Conservation (phyloP, 2,888 invertebrate genomes). For the Megamerina dolium region DNA sequence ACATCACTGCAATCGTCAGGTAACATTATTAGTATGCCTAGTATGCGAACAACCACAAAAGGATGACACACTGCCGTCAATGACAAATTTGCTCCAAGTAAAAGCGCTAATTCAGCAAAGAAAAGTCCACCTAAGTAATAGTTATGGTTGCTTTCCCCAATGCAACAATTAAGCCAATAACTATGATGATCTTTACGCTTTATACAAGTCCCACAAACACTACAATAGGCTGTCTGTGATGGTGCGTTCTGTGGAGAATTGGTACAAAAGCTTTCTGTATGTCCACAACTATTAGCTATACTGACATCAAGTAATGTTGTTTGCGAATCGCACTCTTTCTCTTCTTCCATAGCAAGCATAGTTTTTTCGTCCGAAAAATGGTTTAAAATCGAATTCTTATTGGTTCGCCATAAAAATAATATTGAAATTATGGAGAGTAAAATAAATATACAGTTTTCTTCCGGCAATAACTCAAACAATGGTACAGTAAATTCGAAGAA, state of each 20-base stretch:
- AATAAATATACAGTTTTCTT: constrained; percentile 58
- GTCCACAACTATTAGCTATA: constrained; percentile 14
- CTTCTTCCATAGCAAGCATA: constrained; percentile 32
- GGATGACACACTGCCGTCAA: constrained; percentile 82
- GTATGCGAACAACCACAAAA: constrained; percentile 46
- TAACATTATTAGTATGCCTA: constrained; percentile 55
- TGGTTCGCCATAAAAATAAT: constrained; percentile 35
- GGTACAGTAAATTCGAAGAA: constrained; percentile 71
- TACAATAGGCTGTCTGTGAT: constrained; percentile 72
- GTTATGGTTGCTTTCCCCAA: constrained; percentile 71
- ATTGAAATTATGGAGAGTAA: constrained; percentile 30
- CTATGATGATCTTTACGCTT: constrained; percentile 74
- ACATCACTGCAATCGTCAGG: constrained; percentile 82
- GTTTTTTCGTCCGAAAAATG: constrained; percentile 39
- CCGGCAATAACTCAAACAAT: constrained; percentile 62
- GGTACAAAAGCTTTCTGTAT: constrained; percentile 49
- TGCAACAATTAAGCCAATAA: constrained; percentile 79
- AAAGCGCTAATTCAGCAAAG: constrained; percentile 60
- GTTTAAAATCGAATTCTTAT: constrained; percentile 36
- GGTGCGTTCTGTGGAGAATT: constrained; percentile 57
- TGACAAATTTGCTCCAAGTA: constrained; percentile 73
- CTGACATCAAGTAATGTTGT: constrained; percentile 29
- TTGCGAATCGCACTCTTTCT: constrained; percentile 34
- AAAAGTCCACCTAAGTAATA: constrained; percentile 66
- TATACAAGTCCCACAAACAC: constrained; percentile 75